Base-by-base conservation (phyloP, 1,140 invertebrate genomes). In the Aphaenogaster floridana region DNA sequence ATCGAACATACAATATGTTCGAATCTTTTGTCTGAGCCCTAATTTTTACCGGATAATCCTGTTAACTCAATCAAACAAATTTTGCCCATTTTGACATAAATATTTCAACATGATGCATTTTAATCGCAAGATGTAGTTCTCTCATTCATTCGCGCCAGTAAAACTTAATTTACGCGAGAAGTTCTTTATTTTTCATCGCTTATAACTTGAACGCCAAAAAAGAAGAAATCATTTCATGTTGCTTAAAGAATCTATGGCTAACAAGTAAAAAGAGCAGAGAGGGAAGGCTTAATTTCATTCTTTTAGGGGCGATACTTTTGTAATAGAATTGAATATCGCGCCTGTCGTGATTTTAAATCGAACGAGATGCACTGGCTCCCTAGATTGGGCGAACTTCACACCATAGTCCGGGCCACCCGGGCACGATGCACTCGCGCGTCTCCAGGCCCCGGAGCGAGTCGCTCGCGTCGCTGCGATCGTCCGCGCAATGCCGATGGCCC, bases 401-500 rank as follows among this genome's bases (percentile, higher is more conserved):
- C 3, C 15, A 7, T 28, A 21, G 28, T 1, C 21, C 64, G n/a
- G 21, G 21, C 21, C 21, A 28, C 21, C 21, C 21, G 21, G 21
- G 17, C 48, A 11, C 21, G 61, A 57, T 69, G 71, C 50, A 89
- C 54, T 86, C 84, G 57, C 74, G 64, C 79, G 74, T 91, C 81
- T 8, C 4, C 5, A 45, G 42, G 42, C 4, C 85, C n/a, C 64
- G n/a, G 72, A 86, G 50, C 50, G 52, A 85, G 85, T 88, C 90
- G 87, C 83, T 74, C 57, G 86, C 78, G 89, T 91, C 90, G 90
- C 88, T 87, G 64, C 87, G 80, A 91, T 91, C 90, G 90, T 61
- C 64, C 52, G 76, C 72, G 72, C 52, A 28, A 52, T 61, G 69
- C 88, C 69, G 76, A 86, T 64, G 80, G 66, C 84, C 80, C 80